Conservation (phyloP, 1,140 invertebrate genomes). For the Yoshiicerus persimilis region DNA sequence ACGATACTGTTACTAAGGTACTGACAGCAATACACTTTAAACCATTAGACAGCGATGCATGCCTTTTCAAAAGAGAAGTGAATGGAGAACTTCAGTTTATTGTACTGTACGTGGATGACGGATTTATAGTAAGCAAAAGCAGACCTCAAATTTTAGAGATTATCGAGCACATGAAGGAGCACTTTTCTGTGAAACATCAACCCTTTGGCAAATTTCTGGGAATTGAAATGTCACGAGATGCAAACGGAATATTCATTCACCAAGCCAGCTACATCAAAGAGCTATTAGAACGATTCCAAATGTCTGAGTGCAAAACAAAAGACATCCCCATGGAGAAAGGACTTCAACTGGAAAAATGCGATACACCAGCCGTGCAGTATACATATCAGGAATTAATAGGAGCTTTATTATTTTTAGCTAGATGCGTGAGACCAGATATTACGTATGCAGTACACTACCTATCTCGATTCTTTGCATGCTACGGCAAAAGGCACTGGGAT, state of each 20-base stretch:
- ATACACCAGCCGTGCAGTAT: not conserved
- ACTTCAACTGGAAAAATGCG: not conserved
- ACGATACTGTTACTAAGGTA: not conserved
- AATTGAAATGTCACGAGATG: not conserved
- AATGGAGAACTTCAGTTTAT: not conserved
- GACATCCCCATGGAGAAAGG: not conserved
- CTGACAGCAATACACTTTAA: not conserved
- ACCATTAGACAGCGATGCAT: not conserved
- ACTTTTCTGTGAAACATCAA: not conserved
- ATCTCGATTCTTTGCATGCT: conserved; percentile 50
- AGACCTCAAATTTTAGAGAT: conserved; percentile 44
- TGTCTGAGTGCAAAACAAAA: conserved; percentile 21
- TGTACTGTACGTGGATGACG: not conserved
- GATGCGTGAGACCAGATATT: conserved; percentile 54
- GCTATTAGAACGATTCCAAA: not conserved
- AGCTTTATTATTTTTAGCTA: conserved; percentile 52
- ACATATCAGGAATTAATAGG: conserved; percentile 3
- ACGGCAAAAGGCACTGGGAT: conserved; percentile 42
- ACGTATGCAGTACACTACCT: conserved; percentile 51
- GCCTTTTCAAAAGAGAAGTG: not conserved
- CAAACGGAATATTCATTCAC: conserved; percentile 20
- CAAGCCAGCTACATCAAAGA: conserved; percentile 51
- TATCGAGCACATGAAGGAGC: not conserved
- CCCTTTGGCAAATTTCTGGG: not conserved
- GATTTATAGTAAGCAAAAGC: conserved; percentile 31